These are phyloP conservation scores for Karalla daura DNA, from an alignment of 2,797 vertebrate genomes.

Conservation along the genomic window DNA sequence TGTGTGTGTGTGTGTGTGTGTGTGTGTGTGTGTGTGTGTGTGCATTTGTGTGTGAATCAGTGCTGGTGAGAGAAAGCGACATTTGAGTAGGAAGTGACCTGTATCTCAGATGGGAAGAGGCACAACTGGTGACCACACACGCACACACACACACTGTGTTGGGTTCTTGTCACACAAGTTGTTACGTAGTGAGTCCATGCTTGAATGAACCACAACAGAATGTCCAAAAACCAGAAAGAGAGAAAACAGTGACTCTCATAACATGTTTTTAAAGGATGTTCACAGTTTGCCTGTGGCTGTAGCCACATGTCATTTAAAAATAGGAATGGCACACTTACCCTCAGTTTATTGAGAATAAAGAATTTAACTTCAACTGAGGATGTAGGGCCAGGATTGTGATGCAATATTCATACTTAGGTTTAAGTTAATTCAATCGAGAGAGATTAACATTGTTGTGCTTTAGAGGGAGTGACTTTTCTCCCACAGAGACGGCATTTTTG, in stretches of 20 bases:
- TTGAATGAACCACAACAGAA: slow-evolving; percentile 31
- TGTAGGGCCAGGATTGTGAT: too few species aligned
- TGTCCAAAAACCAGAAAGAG: slow-evolving; percentile 8
- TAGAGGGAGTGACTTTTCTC: too few species aligned
- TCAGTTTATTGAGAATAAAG: too few species aligned
- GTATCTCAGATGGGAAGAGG: slow-evolving; percentile 38
- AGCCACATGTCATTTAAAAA: not conserved
- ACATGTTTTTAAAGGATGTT: not conserved
- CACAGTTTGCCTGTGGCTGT: not conserved
- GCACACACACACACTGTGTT: not conserved
- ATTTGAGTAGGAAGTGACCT: slow-evolving; percentile 72
- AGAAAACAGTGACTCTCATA: not conserved
- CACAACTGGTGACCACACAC: slow-evolving; percentile 44
- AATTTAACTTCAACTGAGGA: too few species aligned
- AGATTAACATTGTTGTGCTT: too few species aligned
- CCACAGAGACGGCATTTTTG: too few species aligned
- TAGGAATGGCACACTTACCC: not conserved
- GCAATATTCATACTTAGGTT: too few species aligned
- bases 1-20: slow-evolving; percentile 7
- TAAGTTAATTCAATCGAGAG: too few species aligned
- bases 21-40: slow-evolving; percentile 22
- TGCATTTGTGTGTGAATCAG: slow-evolving; percentile 56
- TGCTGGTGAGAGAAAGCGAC: slow-evolving; percentile 60
- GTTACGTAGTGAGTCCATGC: slow-evolving; percentile 23
- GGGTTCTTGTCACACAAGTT: slow-evolving; percentile 20